A percentile compares a stretch with the other conserved stretches of the same genome.
These are phyloP conservation scores for Perognathus longimembris DNA, from an alignment of 2,113 vertebrate species.

Conservation along the genomic window DNA sequence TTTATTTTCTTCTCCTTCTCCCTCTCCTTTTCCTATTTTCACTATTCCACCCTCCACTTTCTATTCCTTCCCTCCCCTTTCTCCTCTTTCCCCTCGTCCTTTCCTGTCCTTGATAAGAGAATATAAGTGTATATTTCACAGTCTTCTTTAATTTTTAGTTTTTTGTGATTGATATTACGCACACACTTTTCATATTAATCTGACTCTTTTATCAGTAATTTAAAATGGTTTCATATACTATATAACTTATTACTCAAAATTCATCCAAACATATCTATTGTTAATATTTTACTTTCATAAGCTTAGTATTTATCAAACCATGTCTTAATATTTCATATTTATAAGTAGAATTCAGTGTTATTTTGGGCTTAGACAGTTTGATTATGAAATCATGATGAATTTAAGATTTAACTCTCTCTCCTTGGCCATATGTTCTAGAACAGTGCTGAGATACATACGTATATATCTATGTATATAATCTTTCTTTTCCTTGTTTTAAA, in stretches of 20 bases:
- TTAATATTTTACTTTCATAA: constrained; percentile 33
- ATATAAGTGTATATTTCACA: background rate
- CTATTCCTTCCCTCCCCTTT: background rate
- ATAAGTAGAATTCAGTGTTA: constrained; percentile 24
- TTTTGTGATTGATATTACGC: background rate
- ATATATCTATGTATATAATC: no score
- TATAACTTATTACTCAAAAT: constrained; percentile 11
- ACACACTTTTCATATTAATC: background rate
- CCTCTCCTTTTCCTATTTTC: no score
- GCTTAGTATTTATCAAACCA: background rate
- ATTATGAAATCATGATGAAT: constrained; percentile 16
- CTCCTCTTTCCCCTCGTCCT: background rate
- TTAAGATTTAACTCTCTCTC: constrained; percentile 45
- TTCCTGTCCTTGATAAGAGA: background rate
- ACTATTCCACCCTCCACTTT: no score
- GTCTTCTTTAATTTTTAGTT: background rate
- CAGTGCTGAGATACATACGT: background rate
- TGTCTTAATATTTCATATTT: constrained; percentile 12
- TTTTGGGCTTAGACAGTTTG: constrained; percentile 33
- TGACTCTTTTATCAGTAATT: background rate
- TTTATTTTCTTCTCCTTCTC: background rate
- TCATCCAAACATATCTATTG: background rate
- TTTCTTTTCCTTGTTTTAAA: constrained; percentile 21
- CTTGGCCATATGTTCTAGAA: constrained; percentile 24
- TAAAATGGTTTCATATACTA: background rate